phyloP scores from a whole-genome alignment of 2,888 invertebrate genomes.

The Brachyptera putata region DNA sequence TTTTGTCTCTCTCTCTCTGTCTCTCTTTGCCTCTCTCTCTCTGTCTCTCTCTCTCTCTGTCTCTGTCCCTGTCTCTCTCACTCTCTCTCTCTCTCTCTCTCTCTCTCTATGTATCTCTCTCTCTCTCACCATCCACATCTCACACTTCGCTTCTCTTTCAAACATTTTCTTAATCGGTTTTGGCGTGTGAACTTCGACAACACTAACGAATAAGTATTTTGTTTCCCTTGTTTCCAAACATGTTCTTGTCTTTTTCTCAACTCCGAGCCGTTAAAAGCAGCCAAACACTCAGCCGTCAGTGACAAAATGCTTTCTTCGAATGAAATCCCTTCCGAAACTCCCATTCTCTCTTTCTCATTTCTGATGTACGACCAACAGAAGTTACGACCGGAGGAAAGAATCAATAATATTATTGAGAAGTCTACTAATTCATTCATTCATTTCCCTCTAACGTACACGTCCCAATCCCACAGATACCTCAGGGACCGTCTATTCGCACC shows the following conservation, averaged over 20 bases:
- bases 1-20: too few relatives aligned
- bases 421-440: conserved; percentile 18
- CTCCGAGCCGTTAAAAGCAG: conserved; percentile 17
- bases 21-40: too few relatives aligned
- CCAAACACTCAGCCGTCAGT: conserved; percentile 19
- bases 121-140: neutral
- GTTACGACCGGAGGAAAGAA: conserved; percentile 3
- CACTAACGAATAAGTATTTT: conserved; percentile 21
- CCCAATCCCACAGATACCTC: conserved; percentile 12
- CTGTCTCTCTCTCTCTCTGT: too few relatives aligned
- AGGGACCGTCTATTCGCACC: neutral
- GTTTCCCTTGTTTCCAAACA: conserved; percentile 18
- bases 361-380: conserved; percentile 5
- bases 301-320: conserved; percentile 14
- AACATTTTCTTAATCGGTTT: conserved; percentile 18
- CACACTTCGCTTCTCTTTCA: conserved; percentile 7
- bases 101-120: too few relatives aligned
- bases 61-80: too few relatives aligned
- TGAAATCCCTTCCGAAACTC: conserved; percentile 1
- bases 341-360: neutral
- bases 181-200: conserved; percentile 22
- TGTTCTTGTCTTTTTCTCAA: neutral
- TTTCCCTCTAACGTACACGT: neutral
- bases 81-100: too few relatives aligned
- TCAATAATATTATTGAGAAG: conserved; percentile 18